These are phyloP conservation scores for Urocolius indicus DNA, from an alignment of 2,113 vertebrate species.

Conservation along the genomic window DNA sequence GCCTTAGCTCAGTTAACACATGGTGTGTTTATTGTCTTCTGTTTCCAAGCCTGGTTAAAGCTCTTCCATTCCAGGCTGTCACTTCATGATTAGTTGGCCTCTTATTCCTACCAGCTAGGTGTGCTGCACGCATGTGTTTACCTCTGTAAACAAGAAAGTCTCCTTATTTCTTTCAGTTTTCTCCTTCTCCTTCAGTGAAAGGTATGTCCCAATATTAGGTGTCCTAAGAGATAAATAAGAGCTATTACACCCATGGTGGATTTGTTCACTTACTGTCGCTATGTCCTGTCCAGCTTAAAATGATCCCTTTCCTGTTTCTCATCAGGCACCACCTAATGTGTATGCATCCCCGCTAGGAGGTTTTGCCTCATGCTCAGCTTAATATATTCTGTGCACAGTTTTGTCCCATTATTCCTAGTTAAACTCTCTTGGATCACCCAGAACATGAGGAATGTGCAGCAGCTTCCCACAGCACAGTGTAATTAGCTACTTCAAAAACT, in stretches of 20 bases:
- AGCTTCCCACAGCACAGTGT: conserved; percentile 43
- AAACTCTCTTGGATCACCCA: conserved; percentile 42
- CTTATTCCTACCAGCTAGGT: background rate
- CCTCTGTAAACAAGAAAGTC: background rate
- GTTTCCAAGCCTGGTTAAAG: background rate
- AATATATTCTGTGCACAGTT: conserved; percentile 35
- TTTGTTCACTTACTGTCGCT: background rate
- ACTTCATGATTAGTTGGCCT: background rate
- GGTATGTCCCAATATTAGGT: background rate
- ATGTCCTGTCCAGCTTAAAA: background rate
- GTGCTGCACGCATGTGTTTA: background rate
- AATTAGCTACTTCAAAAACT: conserved; percentile 60
- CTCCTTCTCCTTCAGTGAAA: background rate
- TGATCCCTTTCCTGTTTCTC: background rate
- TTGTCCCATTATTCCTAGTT: conserved; percentile 46
- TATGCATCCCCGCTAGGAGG: background rate
- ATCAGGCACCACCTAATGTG: background rate
- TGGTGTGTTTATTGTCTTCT: background rate
- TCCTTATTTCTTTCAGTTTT: background rate
- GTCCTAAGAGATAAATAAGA: background rate
- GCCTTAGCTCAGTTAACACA: background rate
- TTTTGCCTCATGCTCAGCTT: background rate
- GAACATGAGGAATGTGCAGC: conserved; percentile 40
- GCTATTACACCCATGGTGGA: background rate
- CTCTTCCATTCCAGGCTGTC: background rate